Percentiles rank a stretch among this genome's conserved stretches.
Evolutionary conservation across 2,888 invertebrate species (phyloP).

Genomic region (Trissonchulus latispiculum): DNA sequence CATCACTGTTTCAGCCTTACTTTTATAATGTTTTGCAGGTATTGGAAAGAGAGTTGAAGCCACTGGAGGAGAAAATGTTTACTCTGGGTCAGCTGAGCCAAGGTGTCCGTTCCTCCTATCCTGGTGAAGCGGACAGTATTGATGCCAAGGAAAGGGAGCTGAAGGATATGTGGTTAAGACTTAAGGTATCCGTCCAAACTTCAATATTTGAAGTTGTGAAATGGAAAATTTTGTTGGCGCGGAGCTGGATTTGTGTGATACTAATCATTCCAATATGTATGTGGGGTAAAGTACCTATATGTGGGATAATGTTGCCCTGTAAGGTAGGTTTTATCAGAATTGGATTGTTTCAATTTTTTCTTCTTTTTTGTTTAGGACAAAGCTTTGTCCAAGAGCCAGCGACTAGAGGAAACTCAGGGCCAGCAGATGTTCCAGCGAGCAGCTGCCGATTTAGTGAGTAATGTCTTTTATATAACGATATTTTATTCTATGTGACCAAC

Average conservation of each 20-base stretch:
- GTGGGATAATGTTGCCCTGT: no score
- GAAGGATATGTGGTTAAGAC: slow-evolving; percentile 65
- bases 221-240: no score
- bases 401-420: slow-evolving; percentile 86
- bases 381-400: slow-evolving; percentile 67
- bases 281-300: no score
- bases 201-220: no score
- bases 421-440: slow-evolving; percentile 72
- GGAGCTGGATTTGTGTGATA: no score
- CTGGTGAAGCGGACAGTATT: slow-evolving; percentile 74
- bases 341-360: no score
- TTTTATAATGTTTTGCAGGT: slow-evolving; percentile 46
- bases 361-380: slow-evolving; percentile 43
- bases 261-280: no score
- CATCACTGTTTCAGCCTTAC: neutral
- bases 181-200: neutral
- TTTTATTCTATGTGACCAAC: no score
- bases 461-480: no score
- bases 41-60: slow-evolving; percentile 82
- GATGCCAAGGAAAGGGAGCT: slow-evolving; percentile 72
- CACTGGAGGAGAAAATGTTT: slow-evolving; percentile 78
- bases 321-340: no score
- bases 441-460: slow-evolving; percentile 15
- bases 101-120: slow-evolving; percentile 66
- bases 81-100: slow-evolving; percentile 75